A percentile compares a stretch with the other conserved stretches of the same genome.
Evolutionary conservation across 2,888 invertebrate species (phyloP).

Genomic region (Cheilosia soror): DNA sequence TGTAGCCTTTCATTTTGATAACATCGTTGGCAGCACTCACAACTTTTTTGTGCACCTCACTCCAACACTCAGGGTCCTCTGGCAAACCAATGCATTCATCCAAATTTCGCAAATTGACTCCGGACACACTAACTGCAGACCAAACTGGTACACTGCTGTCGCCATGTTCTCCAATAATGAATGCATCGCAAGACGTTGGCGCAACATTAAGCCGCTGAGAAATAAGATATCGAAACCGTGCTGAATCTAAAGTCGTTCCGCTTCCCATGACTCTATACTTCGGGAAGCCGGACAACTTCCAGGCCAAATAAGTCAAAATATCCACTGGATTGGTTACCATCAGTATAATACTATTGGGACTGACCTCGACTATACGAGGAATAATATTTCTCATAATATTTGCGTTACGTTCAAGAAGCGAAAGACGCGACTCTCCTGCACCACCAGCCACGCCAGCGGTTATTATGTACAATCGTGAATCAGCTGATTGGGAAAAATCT

Average conservation of each 20-base stretch:
- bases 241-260: slow-evolving; percentile 95
- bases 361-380: slow-evolving; percentile 86
- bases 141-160: slow-evolving; percentile 94
- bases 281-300: slow-evolving; percentile 94
- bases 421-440: slow-evolving; percentile 90
- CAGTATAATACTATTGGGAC: slow-evolving; percentile 91
- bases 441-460: slow-evolving; percentile 94
- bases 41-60: slow-evolving; percentile 89
- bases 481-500: slow-evolving; percentile 89
- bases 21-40: slow-evolving; percentile 91
- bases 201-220: slow-evolving; percentile 91
- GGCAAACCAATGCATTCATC: slow-evolving; percentile 88
- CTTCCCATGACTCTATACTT: slow-evolving; percentile 92
- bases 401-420: slow-evolving; percentile 92
- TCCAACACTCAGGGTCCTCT: slow-evolving; percentile 90
- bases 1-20: slow-evolving; percentile 92
- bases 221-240: slow-evolving; percentile 92
- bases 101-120: slow-evolving; percentile 89
- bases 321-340: slow-evolving; percentile 95
- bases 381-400: slow-evolving; percentile 92
- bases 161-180: slow-evolving; percentile 96
- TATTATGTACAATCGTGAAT: slow-evolving; percentile 92
- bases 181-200: slow-evolving; percentile 91
- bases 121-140: slow-evolving; percentile 95
- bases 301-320: slow-evolving; percentile 93